These are phyloP conservation scores for Remorina albescens DNA, from an alignment of 2,797 vertebrate genomes.

Conservation along the genomic window DNA sequence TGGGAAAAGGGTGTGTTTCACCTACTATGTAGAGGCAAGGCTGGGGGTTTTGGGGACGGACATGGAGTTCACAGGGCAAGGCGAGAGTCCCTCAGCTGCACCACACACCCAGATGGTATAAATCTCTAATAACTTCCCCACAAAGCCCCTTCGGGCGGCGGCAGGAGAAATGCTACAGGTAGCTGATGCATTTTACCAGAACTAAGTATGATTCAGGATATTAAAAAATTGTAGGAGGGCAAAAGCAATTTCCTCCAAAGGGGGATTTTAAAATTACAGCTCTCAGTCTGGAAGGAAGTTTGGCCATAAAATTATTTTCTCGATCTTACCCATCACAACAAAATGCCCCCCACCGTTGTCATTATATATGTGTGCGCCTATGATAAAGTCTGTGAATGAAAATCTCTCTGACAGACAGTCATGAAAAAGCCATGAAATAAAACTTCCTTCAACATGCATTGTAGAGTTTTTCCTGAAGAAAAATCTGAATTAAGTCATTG, in stretches of 20 bases:
- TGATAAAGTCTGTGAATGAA: constrained; percentile 49
- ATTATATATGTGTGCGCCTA: constrained; percentile 3
- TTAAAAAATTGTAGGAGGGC: constrained; percentile 82
- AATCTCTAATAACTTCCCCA: constrained; percentile 76
- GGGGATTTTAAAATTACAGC: constrained; percentile 75
- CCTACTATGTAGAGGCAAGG: constrained; percentile 42
- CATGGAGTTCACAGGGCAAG: constrained; percentile 35
- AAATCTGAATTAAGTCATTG: constrained; percentile 37
- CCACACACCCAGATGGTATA: constrained; percentile 65
- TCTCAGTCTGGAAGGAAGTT: constrained; percentile 58
- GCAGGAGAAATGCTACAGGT: constrained; percentile 54
- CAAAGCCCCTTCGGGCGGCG: constrained; percentile 54
- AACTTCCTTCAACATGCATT: constrained; percentile 23
- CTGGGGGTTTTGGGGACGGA: constrained; percentile 37
- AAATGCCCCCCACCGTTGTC: constrained; percentile 21
- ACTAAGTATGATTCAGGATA: constrained; percentile 79
- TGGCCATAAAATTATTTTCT: constrained; percentile 60
- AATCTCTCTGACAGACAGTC: constrained; percentile 33
- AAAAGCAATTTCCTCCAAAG: constrained; percentile 85
- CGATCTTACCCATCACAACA: constrained; percentile 52
- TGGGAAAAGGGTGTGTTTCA: constrained; percentile 52
- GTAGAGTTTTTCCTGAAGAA: constrained; percentile 7
- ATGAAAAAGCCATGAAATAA: constrained; percentile 29
- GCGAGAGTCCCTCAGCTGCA: constrained; percentile 42
- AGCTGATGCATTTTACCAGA: constrained; percentile 62